Percentiles rank a stretch among this genome's conserved stretches.
Evolutionary conservation across 2,888 invertebrate genomes (phyloP).

Genomic region (Zeuzera pyrina): DNA sequence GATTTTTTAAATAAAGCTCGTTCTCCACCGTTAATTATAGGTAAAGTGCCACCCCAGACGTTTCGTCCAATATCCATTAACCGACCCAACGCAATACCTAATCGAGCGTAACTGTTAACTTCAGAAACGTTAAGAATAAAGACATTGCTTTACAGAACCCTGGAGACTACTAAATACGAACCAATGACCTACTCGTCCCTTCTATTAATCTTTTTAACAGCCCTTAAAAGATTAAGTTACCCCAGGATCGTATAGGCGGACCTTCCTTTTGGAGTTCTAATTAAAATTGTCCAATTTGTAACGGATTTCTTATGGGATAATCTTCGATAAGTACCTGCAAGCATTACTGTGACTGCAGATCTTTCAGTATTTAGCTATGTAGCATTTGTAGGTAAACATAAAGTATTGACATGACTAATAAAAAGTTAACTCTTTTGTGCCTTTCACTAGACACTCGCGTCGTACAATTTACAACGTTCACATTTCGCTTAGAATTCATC

Average conservation of each 20-base stretch:
- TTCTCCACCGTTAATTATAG: too few species aligned
- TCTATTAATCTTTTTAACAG: conserved; percentile 57
- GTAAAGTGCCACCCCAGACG: too few species aligned
- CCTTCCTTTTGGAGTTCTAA: conserved; percentile 29
- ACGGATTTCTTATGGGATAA: conserved; percentile 12
- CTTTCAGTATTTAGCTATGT: too few species aligned
- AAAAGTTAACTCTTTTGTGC: too few species aligned
- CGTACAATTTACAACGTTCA: too few species aligned
- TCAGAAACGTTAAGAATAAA: conserved; percentile 20
- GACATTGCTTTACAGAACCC: conserved; percentile 31
- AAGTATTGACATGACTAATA: too few species aligned
- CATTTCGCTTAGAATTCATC: too few species aligned
- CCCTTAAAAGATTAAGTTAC: conserved; percentile 33
- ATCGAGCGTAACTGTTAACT: conserved; percentile 34
- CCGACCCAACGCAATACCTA: conserved; percentile 21
- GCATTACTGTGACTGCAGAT: too few species aligned
- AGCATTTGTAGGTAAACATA: too few species aligned
- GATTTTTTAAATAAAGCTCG: too few species aligned
- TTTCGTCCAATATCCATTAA: conserved; percentile 27
- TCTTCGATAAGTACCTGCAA: conserved; percentile 9
- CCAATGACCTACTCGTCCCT: conserved; percentile 43
- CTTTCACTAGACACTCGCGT: too few species aligned
- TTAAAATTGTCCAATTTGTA: conserved; percentile 31
- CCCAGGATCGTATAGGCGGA: conserved; percentile 19
- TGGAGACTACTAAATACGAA: conserved; percentile 46